These are phyloP conservation scores for Heterocephalus glaber DNA, from an alignment of 2,113 vertebrate genomes.

Conservation along the genomic window DNA sequence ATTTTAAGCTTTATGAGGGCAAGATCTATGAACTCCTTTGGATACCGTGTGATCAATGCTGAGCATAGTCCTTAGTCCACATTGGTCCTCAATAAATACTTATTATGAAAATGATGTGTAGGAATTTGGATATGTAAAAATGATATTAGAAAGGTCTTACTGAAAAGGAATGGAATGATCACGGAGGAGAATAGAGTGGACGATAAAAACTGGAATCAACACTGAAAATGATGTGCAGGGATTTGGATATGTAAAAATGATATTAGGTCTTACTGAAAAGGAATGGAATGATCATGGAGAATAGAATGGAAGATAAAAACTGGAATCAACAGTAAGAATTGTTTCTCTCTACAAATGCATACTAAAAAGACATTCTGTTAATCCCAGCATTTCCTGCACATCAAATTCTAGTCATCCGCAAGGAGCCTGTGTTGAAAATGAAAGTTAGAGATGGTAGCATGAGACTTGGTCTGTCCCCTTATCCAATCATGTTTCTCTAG, in stretches of 20 bases:
- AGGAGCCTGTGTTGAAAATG: slow-evolving; percentile 43
- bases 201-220: slow-evolving; percentile 31
- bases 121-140: slow-evolving; percentile 26
- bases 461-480: background rate
- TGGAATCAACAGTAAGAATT: slow-evolving; percentile 33
- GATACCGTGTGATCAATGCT: background rate
- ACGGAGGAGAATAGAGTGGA: background rate
- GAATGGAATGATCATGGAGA: background rate
- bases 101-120: slow-evolving; percentile 3
- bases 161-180: background rate
- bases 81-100: background rate
- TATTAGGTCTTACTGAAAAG: background rate
- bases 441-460: background rate
- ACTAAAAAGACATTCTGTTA: background rate
- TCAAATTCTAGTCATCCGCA: background rate
- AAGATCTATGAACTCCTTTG: background rate
- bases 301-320: background rate
- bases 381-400: background rate
- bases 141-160: background rate
- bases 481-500: slow-evolving; percentile 31
- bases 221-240: background rate
- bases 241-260: slow-evolving; percentile 35
- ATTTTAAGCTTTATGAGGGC: background rate
- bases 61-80: background rate
- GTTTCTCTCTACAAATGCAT: slow-evolving; percentile 16